phyloP scores from a whole-genome alignment of 2,888 invertebrate species.

The Eremobia ochroleuca region DNA sequence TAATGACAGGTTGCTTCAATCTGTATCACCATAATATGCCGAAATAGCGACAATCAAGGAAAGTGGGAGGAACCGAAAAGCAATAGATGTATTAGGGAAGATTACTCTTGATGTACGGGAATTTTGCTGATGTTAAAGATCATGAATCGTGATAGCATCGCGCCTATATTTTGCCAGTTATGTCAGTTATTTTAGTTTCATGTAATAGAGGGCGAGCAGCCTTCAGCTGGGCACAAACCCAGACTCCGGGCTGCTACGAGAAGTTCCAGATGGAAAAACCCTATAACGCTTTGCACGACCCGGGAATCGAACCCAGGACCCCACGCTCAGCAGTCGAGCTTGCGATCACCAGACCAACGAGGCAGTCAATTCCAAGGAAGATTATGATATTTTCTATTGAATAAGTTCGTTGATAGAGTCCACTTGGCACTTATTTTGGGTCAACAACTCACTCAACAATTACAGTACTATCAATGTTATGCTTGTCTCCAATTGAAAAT shows the following conservation, averaged over 20 bases:
- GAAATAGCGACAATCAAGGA: constrained; percentile 34
- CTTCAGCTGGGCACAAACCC: background rate
- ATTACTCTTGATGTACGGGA: constrained; percentile 27
- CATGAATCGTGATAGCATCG: background rate
- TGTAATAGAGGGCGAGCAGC: background rate
- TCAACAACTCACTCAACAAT: background rate
- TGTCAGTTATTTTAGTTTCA: background rate
- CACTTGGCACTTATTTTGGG: background rate
- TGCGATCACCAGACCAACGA: background rate
- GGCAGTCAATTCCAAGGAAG: background rate
- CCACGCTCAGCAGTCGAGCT: too few relatives aligned
- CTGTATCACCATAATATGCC: constrained; percentile 29
- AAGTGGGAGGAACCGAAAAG: constrained; percentile 15
- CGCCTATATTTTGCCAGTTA: background rate
- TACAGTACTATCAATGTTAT: background rate
- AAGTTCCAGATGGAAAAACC: background rate
- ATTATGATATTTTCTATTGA: background rate
- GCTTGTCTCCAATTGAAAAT: background rate
- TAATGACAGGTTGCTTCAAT: constrained; percentile 49
- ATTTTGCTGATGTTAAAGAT: background rate
- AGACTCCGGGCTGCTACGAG: background rate
- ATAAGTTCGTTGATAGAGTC: background rate
- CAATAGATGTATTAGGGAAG: constrained; percentile 11
- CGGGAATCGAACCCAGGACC: background rate
- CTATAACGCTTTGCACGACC: background rate